Evolutionary conservation across 2,797 vertebrate genomes (phyloP), one percentile per base, ranked within the genome.

Genomic region (Ctenopoma kingsleyae): DNA sequence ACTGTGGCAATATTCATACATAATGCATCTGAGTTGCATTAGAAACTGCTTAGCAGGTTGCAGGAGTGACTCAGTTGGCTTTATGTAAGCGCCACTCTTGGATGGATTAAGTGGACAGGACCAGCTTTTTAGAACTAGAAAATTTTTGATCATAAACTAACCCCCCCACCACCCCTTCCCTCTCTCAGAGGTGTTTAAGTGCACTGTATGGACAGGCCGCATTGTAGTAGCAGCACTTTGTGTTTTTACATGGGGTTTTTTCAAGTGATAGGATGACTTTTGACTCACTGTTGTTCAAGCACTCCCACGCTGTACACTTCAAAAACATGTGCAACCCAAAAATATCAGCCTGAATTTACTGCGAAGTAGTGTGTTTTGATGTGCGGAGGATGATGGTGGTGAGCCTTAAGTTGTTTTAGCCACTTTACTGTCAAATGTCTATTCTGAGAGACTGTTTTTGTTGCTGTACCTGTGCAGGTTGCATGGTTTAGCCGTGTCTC

Each of bases 1-100:
- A 74, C 68, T 80, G 61, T 53, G 76, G 78, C 66, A 65, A 72
- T 82, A 75, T 68, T 85, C 85, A 91, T 90, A 60, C 84, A 93
- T 92, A 89, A 90, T 92, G 80, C 71, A 92, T 89, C 44, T 22
- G 65, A 70, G 59, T 74, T 88, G 49, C 86, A 84, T 89, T 83
- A 90, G 82, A 90, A 91, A 87, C 59, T 76, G 80, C 86, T 90
- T 82, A 78, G 70, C 76, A 75, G 76, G 84, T 81, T 74, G 77
- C 47, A 44, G 60, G 52, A 82, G 71, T 68, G 61, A 75, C 59
- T 84, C 46, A 30, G 64, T 74, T 49, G 63, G 67, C 64, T 80
- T 85, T 70, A 76, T 66, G 67, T 82, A 67, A 84, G 77, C 44
- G 16, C 71, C 41, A 53, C 71, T 79, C 70, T 82, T 79, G 79